These are phyloP conservation scores for Rhamphomyia laevipes DNA, from an alignment of 2,888 invertebrate genomes.

Conservation along the genomic window DNA sequence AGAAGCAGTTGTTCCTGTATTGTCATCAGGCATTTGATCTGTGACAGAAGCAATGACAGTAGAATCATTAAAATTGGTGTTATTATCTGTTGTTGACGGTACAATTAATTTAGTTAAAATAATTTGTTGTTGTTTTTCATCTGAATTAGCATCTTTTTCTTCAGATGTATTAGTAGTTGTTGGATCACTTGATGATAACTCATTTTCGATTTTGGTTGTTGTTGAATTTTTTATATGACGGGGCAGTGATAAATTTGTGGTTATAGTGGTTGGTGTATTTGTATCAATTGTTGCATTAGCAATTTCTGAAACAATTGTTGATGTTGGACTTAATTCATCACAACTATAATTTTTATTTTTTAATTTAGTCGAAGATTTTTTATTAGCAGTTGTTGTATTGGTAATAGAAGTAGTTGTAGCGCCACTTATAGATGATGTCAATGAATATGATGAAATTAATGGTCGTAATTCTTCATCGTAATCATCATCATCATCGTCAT, in stretches of 20 bases:
- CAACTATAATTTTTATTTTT: not conserved
- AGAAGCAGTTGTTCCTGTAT: conserved; percentile 1
- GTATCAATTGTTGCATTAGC: conserved; percentile 10
- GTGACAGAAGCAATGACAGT: not conserved
- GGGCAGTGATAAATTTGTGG: too few relatives aligned
- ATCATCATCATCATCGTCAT: conserved; percentile 15
- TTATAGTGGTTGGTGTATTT: not conserved
- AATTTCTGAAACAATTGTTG: conserved; percentile 9
- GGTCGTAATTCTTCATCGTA: conserved; percentile 36
- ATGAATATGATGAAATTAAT: conserved; percentile 24
- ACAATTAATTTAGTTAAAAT: not conserved
- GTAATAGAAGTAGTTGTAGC: not conserved
- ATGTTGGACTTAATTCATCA: conserved; percentile 3
- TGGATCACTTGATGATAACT: conserved; percentile 16
- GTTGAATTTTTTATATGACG: not conserved
- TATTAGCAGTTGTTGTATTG: conserved; percentile 2
- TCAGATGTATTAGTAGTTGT: conserved; percentile 13
- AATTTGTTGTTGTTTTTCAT: not conserved
- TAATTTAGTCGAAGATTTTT: not conserved
- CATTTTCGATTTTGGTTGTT: conserved; percentile 13
- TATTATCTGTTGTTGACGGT: not conserved
- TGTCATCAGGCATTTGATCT: not conserved
- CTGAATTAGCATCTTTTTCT: conserved; percentile 6
- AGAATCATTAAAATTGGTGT: conserved; percentile 12
- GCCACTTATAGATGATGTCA: conserved; percentile 1